Conservation (phyloP, 1,140 invertebrate species). For the Macrostomum lignano region DNA sequence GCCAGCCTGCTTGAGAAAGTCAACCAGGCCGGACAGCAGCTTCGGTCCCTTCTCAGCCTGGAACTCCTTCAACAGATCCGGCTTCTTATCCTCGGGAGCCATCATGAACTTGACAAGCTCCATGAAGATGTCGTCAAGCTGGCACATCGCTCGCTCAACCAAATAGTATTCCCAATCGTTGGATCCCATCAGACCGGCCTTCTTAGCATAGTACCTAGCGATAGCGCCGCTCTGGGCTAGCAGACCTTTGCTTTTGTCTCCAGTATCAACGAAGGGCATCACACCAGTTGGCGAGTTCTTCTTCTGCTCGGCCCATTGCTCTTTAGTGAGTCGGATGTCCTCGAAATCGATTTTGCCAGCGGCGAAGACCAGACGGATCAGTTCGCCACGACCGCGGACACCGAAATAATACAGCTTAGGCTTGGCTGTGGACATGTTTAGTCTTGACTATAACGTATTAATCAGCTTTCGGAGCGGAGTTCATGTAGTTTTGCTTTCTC, state of each 20-base stretch:
- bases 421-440: no score
- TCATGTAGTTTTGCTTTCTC: no score
- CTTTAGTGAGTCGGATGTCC: slow-evolving; percentile 11
- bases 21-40: no score
- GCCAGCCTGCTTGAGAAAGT: not conserved
- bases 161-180: slow-evolving; percentile 3
- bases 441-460: no score
- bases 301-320: slow-evolving; percentile 14
- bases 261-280: not conserved
- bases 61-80: not conserved
- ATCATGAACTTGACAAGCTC: not conserved
- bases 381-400: slow-evolving; percentile 13
- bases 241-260: not conserved
- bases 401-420: no score
- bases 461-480: no score
- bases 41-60: no score
- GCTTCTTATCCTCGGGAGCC: slow-evolving; percentile 2
- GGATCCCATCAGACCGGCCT: not conserved
- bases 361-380: slow-evolving; percentile 13
- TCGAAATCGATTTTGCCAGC: slow-evolving; percentile 13
- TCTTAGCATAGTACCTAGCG: not conserved
- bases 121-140: not conserved
- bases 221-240: slow-evolving; percentile 1
- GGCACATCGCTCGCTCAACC: slow-evolving; percentile 1
- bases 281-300: not conserved